Evolutionary conservation across 2,797 vertebrate species (phyloP).

Genomic region (Petrocephalus schoutedeni): DNA sequence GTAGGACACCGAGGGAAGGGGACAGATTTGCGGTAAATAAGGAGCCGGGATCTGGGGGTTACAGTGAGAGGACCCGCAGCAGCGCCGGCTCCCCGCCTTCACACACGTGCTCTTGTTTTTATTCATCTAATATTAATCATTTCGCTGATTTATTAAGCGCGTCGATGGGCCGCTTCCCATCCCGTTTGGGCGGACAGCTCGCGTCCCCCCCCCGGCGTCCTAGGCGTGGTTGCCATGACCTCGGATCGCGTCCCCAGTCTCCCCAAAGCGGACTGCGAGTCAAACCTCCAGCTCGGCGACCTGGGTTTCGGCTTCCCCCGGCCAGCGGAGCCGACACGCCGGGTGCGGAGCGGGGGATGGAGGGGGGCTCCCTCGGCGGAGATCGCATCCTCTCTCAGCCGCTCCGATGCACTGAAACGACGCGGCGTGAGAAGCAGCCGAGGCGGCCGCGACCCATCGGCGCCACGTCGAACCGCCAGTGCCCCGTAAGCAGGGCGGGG

Average conservation of each 20-base stretch:
- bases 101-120: background rate
- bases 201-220: background rate
- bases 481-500: background rate
- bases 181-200: background rate
- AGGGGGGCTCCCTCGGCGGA: too few species aligned
- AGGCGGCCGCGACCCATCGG: background rate
- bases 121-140: background rate
- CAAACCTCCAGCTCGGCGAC: background rate
- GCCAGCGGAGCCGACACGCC: background rate
- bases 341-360: background rate
- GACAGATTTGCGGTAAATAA: background rate
- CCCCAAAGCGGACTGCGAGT: background rate
- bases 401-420: background rate
- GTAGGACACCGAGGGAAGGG: background rate
- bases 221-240: conserved; percentile 8
- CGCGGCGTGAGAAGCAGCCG: background rate
- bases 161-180: background rate
- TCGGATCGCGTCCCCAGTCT: background rate
- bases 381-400: background rate
- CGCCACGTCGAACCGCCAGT: background rate
- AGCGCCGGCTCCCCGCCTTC: background rate
- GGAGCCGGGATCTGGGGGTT: background rate
- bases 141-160: background rate
- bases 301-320: background rate
- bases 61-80: background rate